Base-by-base conservation (phyloP, 2,113 vertebrate species). In the Hippocampus abdominalis region DNA sequence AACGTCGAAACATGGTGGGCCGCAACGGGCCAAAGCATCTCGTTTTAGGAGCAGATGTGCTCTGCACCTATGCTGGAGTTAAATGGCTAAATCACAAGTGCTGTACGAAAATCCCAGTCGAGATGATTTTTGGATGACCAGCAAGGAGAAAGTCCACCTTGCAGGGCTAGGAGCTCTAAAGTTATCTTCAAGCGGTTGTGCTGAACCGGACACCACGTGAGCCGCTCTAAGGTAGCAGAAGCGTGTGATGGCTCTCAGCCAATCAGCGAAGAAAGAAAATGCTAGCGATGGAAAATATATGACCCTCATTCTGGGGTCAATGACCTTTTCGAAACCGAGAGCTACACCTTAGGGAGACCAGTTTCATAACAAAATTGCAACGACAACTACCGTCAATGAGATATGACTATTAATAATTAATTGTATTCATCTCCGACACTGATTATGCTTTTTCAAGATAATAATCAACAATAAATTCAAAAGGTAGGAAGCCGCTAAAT, bases 1-100 rank as follows among this genome's bases (percentile, higher is more conserved):
- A 69, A 70, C 64, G 59, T 57, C 39, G n/a, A 25, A 79, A 74
- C 74, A 40, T 36, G 32, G 53, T 70, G 70, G 72, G 68, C 68
- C 70, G 68, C 40, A 69, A n/a, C 60, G 59, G 49, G 68, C 40
- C 71, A 64, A 54, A 66, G 69, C 8, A 3, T 64, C 68, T 48
- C 53, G 60, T 51, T 63, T 64, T 68, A 68, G 15, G 27, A 18
- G 27, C 15, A 6, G 8, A 54, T 8, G 21, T 23, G 51, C n/a
- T 54, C 9, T 7, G 56, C 4, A 12, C 56, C 12, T 25, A 27
- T 57, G 12, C 32, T 36, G 32, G 32, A 36, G 32, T n/a, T n/a
- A n/a, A n/a, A n/a, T n/a, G n/a, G n/a, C n/a, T 36, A 59, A 6
- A 25, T 2, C 12, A 21, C 18, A 51, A 44, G 10, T 44, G 42